Percentiles rank a stretch among this genome's conserved stretches.
Conservation (phyloP, 2,888 invertebrate species). For the Sympetrum striolatum region DNA sequence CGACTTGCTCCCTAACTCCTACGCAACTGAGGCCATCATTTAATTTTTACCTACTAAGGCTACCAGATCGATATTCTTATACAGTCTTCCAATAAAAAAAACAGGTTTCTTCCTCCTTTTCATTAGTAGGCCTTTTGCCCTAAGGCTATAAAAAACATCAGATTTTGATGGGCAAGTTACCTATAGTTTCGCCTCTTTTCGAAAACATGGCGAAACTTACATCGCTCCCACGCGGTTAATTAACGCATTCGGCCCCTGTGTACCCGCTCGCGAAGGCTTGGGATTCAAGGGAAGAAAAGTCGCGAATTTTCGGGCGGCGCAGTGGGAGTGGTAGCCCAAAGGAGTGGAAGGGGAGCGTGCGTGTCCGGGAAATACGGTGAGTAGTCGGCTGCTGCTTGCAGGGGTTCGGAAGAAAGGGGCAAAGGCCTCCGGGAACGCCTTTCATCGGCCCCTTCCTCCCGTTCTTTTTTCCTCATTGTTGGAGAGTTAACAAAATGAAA, state of each 20-base stretch:
- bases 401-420: neutral
- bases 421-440: neutral
- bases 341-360: neutral
- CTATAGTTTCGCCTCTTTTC: neutral
- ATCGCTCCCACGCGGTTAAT: constrained; percentile 17
- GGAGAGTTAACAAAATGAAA: constrained; percentile 29
- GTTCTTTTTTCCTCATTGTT: constrained; percentile 24
- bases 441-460: neutral
- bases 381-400: neutral
- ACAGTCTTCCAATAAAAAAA: too few relatives aligned
- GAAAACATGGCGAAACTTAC: neutral
- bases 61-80: too few relatives aligned
- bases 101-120: too few relatives aligned
- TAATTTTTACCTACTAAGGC: too few relatives aligned
- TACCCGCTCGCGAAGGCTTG: constrained; percentile 14
- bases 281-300: neutral
- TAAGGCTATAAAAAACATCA: neutral
- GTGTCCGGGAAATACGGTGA: constrained; percentile 19
- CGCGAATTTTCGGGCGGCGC: neutral
- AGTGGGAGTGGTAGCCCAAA: neutral
- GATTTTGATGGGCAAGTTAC: neutral
- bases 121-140: too few relatives aligned
- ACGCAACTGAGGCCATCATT: too few relatives aligned
- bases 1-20: too few relatives aligned
- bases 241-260: constrained; percentile 10